Evolutionary conservation across 1,140 invertebrate genomes (phyloP).

Genomic region (Drosophila sturtevanti): DNA sequence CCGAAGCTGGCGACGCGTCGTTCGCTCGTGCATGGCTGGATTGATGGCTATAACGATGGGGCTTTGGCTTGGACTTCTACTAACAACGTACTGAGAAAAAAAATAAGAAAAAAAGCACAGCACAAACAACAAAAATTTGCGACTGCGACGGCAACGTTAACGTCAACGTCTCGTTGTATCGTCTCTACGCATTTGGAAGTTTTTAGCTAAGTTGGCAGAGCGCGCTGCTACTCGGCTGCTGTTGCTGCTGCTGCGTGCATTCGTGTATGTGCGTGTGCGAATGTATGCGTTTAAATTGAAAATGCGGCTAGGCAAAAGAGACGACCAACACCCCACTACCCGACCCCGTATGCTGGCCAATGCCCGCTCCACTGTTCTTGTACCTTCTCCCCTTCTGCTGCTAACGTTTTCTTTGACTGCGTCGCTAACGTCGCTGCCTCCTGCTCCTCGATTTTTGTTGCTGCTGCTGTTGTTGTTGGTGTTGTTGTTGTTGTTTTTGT

Average conservation of each 20-base stretch:
- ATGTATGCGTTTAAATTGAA: constrained; percentile 68
- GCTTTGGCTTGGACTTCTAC: constrained; percentile 41
- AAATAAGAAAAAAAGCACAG: constrained; percentile 35
- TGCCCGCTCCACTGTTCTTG: constrained; percentile 12
- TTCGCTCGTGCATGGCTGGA: constrained; percentile 13
- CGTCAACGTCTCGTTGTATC: constrained; percentile 14
- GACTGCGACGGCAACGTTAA: constrained; percentile 26
- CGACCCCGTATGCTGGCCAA: neutral
- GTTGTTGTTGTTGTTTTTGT: constrained; percentile 18
- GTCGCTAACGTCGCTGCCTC: constrained; percentile 17
- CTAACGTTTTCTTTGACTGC: constrained; percentile 51
- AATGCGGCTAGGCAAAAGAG: constrained; percentile 56
- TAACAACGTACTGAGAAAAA: constrained; percentile 22
- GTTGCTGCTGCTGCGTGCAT: constrained; percentile 26
- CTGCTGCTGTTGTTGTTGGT: constrained; percentile 12
- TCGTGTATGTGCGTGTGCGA: constrained; percentile 27
- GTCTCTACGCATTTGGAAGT: constrained; percentile 72
- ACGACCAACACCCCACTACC: constrained; percentile 9
- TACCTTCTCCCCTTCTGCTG: constrained; percentile 26
- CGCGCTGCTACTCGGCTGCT: constrained; percentile 20
- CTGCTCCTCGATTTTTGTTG: constrained; percentile 25
- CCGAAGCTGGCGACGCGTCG: constrained; percentile 8
- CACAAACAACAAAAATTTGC: constrained; percentile 47
- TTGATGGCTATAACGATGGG: constrained; percentile 8
- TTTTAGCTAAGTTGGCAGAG: constrained; percentile 70